Evolutionary conservation across 1,140 invertebrate species (phyloP).

Genomic region (Philotrypesis tridentata): DNA sequence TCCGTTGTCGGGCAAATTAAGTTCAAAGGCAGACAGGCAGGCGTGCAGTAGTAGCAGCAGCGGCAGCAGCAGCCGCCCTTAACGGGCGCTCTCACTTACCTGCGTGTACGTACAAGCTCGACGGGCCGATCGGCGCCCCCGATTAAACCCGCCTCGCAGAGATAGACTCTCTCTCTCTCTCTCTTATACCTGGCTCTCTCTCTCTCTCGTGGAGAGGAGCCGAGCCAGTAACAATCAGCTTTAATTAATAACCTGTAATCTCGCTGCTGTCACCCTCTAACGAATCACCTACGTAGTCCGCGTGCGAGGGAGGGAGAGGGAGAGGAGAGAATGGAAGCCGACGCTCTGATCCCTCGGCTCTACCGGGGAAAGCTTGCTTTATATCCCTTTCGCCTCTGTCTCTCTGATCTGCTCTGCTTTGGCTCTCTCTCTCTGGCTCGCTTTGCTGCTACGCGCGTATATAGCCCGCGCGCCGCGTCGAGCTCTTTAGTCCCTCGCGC

Average conservation of each 20-base stretch:
- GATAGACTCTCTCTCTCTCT: background rate
- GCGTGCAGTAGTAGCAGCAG: too few relatives aligned
- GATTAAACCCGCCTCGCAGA: constrained; percentile 21
- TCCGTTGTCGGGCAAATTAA: constrained; percentile 42
- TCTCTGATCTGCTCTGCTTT: background rate
- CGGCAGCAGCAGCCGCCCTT: background rate
- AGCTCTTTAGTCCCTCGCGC: background rate
- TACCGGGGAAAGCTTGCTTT: background rate
- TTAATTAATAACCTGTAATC: constrained; percentile 70
- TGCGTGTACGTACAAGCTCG: constrained; percentile 36
- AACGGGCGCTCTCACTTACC: constrained; percentile 36
- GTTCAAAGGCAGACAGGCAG: background rate
- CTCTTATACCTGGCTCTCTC: background rate
- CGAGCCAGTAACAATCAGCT: constrained; percentile 65
- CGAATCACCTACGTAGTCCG: background rate
- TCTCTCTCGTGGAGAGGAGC: background rate
- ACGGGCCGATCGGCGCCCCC: constrained; percentile 19
- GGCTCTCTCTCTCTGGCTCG: background rate
- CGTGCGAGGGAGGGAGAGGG: background rate
- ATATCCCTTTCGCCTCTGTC: background rate
- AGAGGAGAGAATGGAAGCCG: background rate
- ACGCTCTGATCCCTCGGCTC: background rate
- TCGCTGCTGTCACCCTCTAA: background rate
- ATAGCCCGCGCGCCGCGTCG: too few relatives aligned
- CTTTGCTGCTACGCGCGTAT: too few relatives aligned